These are phyloP conservation scores for Agrenia bidenticulata DNA, from an alignment of 2,888 invertebrate genomes.

Conservation along the genomic window DNA sequence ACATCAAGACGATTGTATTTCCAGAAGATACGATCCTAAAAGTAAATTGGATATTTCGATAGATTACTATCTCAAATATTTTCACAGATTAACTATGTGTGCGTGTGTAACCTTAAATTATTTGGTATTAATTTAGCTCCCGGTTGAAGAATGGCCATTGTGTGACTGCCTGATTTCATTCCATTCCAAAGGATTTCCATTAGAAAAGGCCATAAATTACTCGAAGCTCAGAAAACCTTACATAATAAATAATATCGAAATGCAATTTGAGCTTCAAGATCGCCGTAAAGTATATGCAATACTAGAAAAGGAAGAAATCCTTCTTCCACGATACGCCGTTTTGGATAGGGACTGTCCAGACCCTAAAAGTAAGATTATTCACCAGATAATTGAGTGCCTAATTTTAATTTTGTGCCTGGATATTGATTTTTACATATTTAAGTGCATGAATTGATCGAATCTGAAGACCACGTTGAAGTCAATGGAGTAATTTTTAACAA, in stretches of 20 bases:
- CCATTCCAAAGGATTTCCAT: slow-evolving; percentile 96
- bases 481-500: slow-evolving; percentile 94
- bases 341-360: slow-evolving; percentile 89
- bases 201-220: slow-evolving; percentile 97
- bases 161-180: slow-evolving; percentile 98
- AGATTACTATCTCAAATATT: too few species aligned
- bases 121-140: slow-evolving; percentile 64
- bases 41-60: too few species aligned
- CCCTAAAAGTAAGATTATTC: slow-evolving; percentile 73
- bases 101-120: not conserved
- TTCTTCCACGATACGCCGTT: slow-evolving; percentile 96
- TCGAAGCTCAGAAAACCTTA: slow-evolving; percentile 90
- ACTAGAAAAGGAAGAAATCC: slow-evolving; percentile 89
- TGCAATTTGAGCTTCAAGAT: slow-evolving; percentile 90
- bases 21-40: slow-evolving; percentile 93
- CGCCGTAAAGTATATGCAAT: slow-evolving; percentile 93
- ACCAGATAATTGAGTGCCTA: not conserved
- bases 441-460: slow-evolving; percentile 90
- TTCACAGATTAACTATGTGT: not conserved
- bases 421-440: slow-evolving; percentile 53
- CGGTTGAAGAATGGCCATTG: slow-evolving; percentile 96
- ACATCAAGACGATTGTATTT: slow-evolving; percentile 91
- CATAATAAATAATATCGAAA: slow-evolving; percentile 95
- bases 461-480: slow-evolving; percentile 96
- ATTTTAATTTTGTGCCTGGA: not conserved